These are phyloP conservation scores for Microchrysa polita DNA, from an alignment of 2,888 invertebrate genomes.

Conservation along the genomic window DNA sequence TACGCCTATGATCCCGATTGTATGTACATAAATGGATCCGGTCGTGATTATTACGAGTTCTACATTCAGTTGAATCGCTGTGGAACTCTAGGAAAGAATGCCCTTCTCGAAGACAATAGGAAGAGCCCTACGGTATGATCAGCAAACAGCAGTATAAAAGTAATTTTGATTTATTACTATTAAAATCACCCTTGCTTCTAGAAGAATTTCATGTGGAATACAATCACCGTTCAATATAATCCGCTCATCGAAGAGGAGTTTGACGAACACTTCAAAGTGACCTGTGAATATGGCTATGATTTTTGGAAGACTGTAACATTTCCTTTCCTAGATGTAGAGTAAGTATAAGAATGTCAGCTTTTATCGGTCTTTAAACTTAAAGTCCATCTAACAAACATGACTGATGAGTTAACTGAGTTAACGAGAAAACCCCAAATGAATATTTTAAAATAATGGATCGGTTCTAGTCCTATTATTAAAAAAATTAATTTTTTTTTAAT, in stretches of 20 bases:
- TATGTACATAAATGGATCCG: conserved; percentile 94
- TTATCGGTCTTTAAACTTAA: not conserved
- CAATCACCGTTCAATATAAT: conserved; percentile 94
- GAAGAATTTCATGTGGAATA: conserved; percentile 98
- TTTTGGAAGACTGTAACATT: conserved; percentile 97
- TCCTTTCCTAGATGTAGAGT: conserved; percentile 94
- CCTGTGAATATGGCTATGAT: conserved; percentile 95
- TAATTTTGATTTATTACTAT: conserved; percentile 1
- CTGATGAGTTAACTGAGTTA: too few relatives aligned
- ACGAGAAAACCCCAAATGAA: too few relatives aligned
- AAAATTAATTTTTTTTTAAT: not conserved
- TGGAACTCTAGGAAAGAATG: conserved; percentile 89
- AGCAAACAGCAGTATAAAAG: conserved; percentile 55
- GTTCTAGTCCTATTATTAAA: too few relatives aligned
- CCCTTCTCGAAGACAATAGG: conserved; percentile 83
- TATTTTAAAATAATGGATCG: too few relatives aligned
- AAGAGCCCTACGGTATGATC: conserved; percentile 85
- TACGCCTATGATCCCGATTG: conserved; percentile 95
- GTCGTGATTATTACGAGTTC: conserved; percentile 91
- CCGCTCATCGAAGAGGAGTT: conserved; percentile 91
- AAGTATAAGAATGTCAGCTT: too few relatives aligned
- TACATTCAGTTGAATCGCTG: conserved; percentile 92
- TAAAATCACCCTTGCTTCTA: conserved; percentile 59
- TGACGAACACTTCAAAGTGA: conserved; percentile 95
- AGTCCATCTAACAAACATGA: too few relatives aligned